A percentile compares a stretch with the other conserved stretches of the same genome.
phyloP scores from a whole-genome alignment of 2,797 vertebrate species.

The Parambassis ranga region DNA sequence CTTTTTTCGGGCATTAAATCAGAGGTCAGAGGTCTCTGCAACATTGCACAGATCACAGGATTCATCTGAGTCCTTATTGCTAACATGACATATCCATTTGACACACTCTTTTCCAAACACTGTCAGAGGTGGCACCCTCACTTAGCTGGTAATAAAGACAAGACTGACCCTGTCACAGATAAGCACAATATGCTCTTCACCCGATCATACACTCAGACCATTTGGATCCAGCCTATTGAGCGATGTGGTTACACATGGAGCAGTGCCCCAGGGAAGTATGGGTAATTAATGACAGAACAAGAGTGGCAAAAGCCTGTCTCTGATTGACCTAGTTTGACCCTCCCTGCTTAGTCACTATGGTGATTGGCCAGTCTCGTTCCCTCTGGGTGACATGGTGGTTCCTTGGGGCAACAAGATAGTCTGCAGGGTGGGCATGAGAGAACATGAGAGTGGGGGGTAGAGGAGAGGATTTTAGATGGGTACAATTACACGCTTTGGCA shows the following conservation, averaged over 20 bases:
- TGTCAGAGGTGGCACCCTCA: conserved; percentile 17
- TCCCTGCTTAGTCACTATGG: conserved; percentile 54
- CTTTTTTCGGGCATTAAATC: conserved; percentile 17
- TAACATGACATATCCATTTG: conserved; percentile 39
- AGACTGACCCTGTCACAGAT: conserved; percentile 34
- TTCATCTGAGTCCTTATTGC: conserved; percentile 26
- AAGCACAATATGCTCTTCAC: conserved; percentile 27
- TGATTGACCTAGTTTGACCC: conserved; percentile 75
- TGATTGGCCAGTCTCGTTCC: conserved; percentile 47
- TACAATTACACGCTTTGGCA: conserved; percentile 66
- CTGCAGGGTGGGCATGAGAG: conserved; percentile 50
- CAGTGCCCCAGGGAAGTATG: conserved; percentile 60
- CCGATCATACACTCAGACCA: conserved; percentile 40
- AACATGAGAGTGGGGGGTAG: conserved; percentile 24
- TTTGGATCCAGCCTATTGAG: conserved; percentile 21
- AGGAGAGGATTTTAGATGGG: conserved; percentile 54
- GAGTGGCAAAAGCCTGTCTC: conserved; percentile 67
- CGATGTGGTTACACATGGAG: conserved; percentile 49
- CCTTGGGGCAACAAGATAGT: conserved; percentile 59
- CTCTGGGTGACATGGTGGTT: conserved; percentile 58
- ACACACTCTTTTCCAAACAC: conserved; percentile 27
- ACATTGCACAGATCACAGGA: conserved; percentile 4
- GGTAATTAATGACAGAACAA: conserved; percentile 75
- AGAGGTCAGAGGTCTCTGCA: conserved; percentile 25
- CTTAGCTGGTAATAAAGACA: conserved; percentile 17